A percentile compares a stretch with the other conserved stretches of the same genome.
phyloP scores from a whole-genome alignment of 2,888 invertebrate species.

The Selenia dentaria region DNA sequence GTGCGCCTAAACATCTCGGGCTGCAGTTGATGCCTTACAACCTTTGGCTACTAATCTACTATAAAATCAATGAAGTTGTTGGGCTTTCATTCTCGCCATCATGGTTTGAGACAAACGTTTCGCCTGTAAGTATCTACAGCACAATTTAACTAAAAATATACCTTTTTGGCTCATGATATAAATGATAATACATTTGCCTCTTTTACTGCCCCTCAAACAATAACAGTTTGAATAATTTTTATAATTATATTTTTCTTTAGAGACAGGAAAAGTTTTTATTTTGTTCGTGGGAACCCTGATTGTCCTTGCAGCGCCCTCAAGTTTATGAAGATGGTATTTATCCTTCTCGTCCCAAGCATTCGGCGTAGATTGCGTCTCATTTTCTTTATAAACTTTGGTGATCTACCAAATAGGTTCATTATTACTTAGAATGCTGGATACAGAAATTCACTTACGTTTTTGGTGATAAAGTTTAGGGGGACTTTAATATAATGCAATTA shows the following conservation, averaged over 20 bases:
- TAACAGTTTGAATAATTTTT: not conserved
- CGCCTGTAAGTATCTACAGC: no score
- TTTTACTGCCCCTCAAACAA: not conserved
- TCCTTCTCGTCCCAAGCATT: conserved; percentile 13
- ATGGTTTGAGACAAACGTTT: no score
- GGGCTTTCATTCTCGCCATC: no score
- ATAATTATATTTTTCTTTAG: not conserved
- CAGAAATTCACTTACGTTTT: conserved; percentile 11
- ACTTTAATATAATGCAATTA: not conserved
- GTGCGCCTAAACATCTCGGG: no score
- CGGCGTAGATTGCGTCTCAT: conserved; percentile 33
- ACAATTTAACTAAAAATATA: no score
- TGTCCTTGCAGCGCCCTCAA: not conserved
- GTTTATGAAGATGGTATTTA: conserved; percentile 17
- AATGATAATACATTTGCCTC: no score
- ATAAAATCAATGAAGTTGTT: no score
- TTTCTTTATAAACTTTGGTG: conserved; percentile 39
- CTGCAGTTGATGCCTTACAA: no score
- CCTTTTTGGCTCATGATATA: no score
- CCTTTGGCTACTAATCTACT: no score
- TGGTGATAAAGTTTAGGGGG: not conserved
- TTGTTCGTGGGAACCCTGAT: not conserved
- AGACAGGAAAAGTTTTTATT: not conserved
- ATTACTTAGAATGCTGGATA: conserved; percentile 21
- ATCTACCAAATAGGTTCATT: conserved; percentile 42